Evolutionary conservation across 2,113 vertebrate species (phyloP), one percentile per base, ranked within the genome.

Genomic region (Clinocottus analis): DNA sequence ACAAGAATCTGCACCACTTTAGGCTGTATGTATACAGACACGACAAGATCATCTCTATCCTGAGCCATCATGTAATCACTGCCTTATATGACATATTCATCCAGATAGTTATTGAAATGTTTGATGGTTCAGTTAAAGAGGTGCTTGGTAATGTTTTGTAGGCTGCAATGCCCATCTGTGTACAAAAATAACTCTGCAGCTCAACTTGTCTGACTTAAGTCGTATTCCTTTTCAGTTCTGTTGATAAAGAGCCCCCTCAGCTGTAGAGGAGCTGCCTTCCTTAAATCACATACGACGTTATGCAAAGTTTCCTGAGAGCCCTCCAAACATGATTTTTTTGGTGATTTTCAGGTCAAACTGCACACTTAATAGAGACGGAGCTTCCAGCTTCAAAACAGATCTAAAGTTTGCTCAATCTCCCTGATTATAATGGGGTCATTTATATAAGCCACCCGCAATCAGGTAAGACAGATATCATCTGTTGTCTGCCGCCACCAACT

Each of bases 311-410:
- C 65, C 47, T 74, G 75, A 88, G 83, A 83, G 85, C 78, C 64
- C 86, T 88, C 77, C 80, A 80, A 75, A 64, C 68, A 59, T 72
- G 82, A 88, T 84, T 85, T 73, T 84, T 84, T 79, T n/a, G n/a
- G 72, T 87, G 91, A 87, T 83, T 88, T 89, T 77, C 82, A 75
- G 85, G 86, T 85, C 87, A 88, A 83, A 80, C 78, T 63, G 58
- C 77, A 70, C 87, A 80, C 85, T 89, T 73, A 72, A 84, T 68
- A 77, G 70, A 82, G 72, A 81, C 43, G 58, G 45, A 72, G 67
- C 79, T 72, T 59, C 59, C 64, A 79, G 77, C 79, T 75, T 78
- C 67, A 83, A 59, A 53, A 75, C 49, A 82, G 75, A 84, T 85
- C 64, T 68, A 82, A 80, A 77, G 74, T 89, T 90, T 84, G 37